Base-by-base conservation (phyloP, 37 sponge, comb jelly and placozoan genomes). In the Ephydatia muelleri region DNA sequence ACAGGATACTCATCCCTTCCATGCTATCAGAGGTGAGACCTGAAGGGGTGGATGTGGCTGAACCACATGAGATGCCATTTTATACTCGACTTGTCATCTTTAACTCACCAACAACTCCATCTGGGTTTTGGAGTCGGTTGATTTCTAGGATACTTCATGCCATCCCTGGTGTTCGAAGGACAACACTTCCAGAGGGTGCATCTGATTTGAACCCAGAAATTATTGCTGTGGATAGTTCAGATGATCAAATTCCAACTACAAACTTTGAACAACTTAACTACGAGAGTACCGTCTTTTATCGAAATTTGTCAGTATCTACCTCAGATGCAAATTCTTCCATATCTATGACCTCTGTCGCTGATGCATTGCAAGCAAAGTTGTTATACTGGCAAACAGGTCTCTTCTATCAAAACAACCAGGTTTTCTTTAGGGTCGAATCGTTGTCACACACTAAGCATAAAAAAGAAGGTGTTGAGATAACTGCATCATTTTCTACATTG, bases 71-170 rank as follows among this genome's bases (percentile, higher is more conserved):
- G 2, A 68, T 68, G 21, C n/a, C n/a, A n/a, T 12, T 33, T 25
- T 91, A 91, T 68, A 71, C 72, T 23, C 82, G 91, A 33, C 86
- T 72, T 67, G 82, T 91, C 37, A 70, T 85, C 47, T 91, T 91
- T 66, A 72, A 32, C 39, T 76, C 78, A 11, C 70, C 82, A 40
- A 73, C 32, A 2, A 83, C 89, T 67, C 97, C 97, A 3, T 87
- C 92, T 8, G 94, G 97, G 25, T 94, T 94, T 79, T 96, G 97
- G 97, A 92, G 92, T 83, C 74, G 97, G 22, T 85, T 96, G 38
- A 78, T 96, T 22, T 91, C 97, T 0, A 84, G 97, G 14, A 75
- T 94, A 28, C 84, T 96, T 82, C 90, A 89, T 82, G 78, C 87
- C 31, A 65, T 93, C 3, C 67, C 73, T 57, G 22, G 77, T 40